phyloP scores from a whole-genome alignment of 2,113 vertebrate genomes.

The Brienomyrus brachyistius region DNA sequence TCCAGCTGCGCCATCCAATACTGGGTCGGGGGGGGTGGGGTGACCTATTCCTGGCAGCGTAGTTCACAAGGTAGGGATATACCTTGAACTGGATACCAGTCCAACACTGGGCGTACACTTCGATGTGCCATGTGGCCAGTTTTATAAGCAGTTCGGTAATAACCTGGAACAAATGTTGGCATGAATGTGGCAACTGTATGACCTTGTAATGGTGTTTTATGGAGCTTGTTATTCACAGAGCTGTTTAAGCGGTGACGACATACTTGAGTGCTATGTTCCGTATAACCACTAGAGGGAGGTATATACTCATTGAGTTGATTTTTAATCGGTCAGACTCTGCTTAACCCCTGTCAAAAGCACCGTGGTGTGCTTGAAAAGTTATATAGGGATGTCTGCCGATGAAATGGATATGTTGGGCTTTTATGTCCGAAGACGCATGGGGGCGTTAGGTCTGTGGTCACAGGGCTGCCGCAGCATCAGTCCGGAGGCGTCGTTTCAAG shows the following conservation, averaged over 20 bases:
- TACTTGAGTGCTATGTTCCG: background rate
- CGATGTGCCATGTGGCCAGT: background rate
- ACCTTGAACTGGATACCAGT: background rate
- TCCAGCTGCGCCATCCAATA: background rate
- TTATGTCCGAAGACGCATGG: background rate
- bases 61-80: background rate
- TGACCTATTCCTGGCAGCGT: background rate
- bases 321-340: background rate
- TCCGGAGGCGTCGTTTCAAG: background rate
- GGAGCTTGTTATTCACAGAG: background rate
- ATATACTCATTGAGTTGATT: background rate
- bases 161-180: background rate
- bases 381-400: background rate
- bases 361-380: background rate
- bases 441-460: background rate
- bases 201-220: background rate
- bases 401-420: background rate
- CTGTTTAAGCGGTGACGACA: background rate
- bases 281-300: conserved; percentile 24
- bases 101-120: background rate
- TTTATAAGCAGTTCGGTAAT: background rate
- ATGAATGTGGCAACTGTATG: background rate
- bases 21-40: background rate
- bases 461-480: background rate
- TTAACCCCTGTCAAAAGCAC: background rate